Conservation (phyloP, 2,113 vertebrate species). For the Coturnix japonica region DNA sequence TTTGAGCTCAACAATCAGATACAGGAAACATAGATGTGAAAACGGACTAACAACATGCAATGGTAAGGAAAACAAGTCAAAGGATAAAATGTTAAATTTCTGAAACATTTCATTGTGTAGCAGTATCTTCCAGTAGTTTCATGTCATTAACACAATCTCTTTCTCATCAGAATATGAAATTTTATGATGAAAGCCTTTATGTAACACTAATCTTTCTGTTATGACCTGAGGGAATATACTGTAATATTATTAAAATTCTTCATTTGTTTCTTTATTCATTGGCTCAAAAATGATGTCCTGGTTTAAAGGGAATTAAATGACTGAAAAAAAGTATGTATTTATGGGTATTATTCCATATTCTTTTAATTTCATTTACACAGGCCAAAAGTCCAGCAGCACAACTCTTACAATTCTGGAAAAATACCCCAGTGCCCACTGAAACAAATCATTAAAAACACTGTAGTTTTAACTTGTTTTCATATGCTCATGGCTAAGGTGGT, state of each 20-base stretch:
- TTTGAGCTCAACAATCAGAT: neutral
- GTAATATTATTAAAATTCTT: conserved; percentile 29
- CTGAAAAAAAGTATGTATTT: neutral
- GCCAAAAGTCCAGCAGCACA: neutral
- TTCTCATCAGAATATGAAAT: conserved; percentile 45
- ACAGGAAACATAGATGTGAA: neutral
- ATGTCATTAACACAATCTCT: neutral
- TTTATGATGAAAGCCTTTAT: conserved; percentile 28
- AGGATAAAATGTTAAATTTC: neutral
- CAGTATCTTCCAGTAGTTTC: neutral
- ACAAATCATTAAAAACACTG: fast-evolving
- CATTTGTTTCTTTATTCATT: conserved; percentile 18
- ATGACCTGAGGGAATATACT: conserved; percentile 14
- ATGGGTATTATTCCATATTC: neutral
- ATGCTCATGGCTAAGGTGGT: neutral
- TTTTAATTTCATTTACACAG: neutral
- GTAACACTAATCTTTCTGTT: conserved; percentile 38
- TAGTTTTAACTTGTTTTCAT: no score
- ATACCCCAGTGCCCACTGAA: neutral
- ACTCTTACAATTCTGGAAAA: neutral
- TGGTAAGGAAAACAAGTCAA: neutral
- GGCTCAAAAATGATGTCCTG: neutral
- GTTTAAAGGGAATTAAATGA: conserved; percentile 15
- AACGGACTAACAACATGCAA: neutral
- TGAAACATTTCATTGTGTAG: neutral